Evolutionary conservation across 1,140 invertebrate species (phyloP).

Genomic region (Scaptomyza hsui): DNA sequence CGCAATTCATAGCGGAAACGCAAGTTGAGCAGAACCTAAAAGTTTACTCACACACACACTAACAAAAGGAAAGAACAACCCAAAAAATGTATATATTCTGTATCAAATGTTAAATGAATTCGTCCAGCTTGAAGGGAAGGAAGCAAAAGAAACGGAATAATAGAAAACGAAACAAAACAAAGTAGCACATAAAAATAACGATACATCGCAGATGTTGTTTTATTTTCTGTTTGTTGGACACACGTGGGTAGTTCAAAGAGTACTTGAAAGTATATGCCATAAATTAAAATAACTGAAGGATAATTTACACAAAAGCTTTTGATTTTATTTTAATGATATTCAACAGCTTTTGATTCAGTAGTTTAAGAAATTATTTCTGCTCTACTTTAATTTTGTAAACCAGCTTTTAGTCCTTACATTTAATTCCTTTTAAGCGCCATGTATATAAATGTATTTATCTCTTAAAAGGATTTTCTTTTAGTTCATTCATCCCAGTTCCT

Average conservation of each 20-base stretch:
- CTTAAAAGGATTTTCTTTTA: constrained; percentile 9
- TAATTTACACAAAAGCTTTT: neutral
- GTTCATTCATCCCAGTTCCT: constrained; percentile 28
- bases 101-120: constrained; percentile 59
- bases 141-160: constrained; percentile 14
- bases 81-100: constrained; percentile 13
- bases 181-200: constrained; percentile 56
- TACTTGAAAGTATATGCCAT: neutral
- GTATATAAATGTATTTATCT: neutral
- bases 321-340: too few relatives aligned
- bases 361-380: neutral
- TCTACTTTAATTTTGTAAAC: neutral
- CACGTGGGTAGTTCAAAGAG: constrained; percentile 34
- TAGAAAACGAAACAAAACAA: constrained; percentile 46
- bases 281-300: neutral
- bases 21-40: constrained; percentile 42
- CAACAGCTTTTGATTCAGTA: too few relatives aligned
- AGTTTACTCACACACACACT: constrained; percentile 20
- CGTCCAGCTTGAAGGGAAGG: constrained; percentile 28
- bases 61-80: constrained; percentile 25
- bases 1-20: constrained; percentile 32
- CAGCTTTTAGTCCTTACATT: neutral
- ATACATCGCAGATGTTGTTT: constrained; percentile 40
- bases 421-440: constrained; percentile 6
- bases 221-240: neutral